Conservation (phyloP, 1,140 invertebrate species). For the Odontomachus brunneus region DNA sequence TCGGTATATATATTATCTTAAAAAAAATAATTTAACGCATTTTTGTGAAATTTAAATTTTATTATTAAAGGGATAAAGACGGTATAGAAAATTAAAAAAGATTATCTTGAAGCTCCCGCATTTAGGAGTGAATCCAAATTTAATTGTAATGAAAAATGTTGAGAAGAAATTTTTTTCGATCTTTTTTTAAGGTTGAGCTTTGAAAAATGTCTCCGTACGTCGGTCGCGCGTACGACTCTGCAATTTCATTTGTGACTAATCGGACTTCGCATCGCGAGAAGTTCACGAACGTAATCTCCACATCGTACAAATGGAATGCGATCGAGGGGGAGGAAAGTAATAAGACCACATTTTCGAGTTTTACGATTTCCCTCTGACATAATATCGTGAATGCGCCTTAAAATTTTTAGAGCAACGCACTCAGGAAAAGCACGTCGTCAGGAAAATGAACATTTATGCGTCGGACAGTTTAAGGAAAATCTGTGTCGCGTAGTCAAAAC, state of each 20-base stretch:
- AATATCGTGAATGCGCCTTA: conserved; percentile 17
- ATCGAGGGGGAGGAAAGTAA: conserved; percentile 36
- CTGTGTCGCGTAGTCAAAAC: background rate
- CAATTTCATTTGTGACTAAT: conserved; percentile 21
- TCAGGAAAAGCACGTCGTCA: background rate
- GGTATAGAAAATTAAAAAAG: no score
- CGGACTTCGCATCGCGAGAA: background rate
- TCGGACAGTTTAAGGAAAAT: background rate
- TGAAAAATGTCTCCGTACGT: background rate
- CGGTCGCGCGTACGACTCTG: background rate
- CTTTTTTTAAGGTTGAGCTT: background rate
- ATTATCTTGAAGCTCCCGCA: no score
- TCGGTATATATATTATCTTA: no score
- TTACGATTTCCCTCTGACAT: conserved; percentile 48
- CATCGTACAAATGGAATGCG: conserved; percentile 28
- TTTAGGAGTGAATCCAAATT: no score
- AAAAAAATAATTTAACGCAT: no score
- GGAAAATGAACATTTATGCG: conserved; percentile 9
- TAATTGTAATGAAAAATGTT: no score
- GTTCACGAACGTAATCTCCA: conserved; percentile 25
- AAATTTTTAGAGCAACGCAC: conserved; percentile 1
- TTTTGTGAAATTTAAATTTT: no score
- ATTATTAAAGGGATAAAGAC: no score
- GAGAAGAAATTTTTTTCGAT: background rate
- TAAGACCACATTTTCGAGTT: conserved; percentile 32